Evolutionary conservation across 2,113 vertebrate species (phyloP), one percentile per base, ranked within the genome.

Genomic region (Brachyhypopomus occidentalis): DNA sequence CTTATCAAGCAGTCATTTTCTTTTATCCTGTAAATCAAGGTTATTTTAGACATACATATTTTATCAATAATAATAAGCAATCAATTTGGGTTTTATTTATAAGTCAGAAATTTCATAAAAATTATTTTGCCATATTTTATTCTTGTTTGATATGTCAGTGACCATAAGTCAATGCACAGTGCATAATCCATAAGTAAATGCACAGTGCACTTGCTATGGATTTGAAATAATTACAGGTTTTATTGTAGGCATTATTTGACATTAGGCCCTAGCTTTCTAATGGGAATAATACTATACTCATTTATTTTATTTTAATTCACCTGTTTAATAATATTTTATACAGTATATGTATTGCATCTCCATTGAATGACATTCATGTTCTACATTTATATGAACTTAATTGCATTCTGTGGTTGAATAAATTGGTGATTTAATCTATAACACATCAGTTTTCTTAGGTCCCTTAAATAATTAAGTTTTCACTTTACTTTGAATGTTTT

Each of bases 51-150:
- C 12, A 52, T 30, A 30, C 30, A 30, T 30, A 30, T 30, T 30
- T 1, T 30, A 30, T 30, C n/a, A n/a, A n/a, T 30, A 30, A 30
- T 30, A 30, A 30, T 30, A 30, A 30, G 30, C 30, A 30, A 52
- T 11, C 9, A 59, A 19, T 59, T 59, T 34, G 36, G 0, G 62
- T 22, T 25, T 16, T 55, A 12, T 56, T 71, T 25, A 30, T 25
- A 30, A 58, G 55, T 25, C 58, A 30, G 12, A 38, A 19, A 36
- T 25, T 22, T 36, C 58, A n/a, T 59, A n/a, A n/a, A n/a, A 60
- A 12, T 23, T 52, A 20, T 60, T 77, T 71, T 71, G 25, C 19
- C 62, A 48, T 25, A 71, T 48, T 82, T 77, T 77, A 82, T 82
- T 82, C 70, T 45, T 11, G 36, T 72, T 71, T 71, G 72, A 71